Percentiles rank a stretch among this genome's conserved stretches.
These are phyloP conservation scores for Pelagia noctiluca DNA, from an alignment of 30 jellyfish, hydroid and myxozoan genomes.

Conservation along the genomic window DNA sequence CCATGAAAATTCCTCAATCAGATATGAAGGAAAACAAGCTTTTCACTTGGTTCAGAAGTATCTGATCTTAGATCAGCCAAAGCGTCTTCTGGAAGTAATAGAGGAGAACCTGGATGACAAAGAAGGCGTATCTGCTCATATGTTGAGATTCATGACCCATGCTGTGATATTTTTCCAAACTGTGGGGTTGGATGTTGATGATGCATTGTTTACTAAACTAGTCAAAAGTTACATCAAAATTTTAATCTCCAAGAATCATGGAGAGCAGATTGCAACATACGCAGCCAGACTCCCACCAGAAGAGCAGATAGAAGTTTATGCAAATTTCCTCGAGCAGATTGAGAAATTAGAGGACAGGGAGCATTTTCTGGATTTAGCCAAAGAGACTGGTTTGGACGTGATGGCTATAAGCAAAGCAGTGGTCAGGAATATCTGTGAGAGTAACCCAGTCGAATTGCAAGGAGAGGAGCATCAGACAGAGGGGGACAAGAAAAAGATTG, in stretches of 20 bases:
- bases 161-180: constrained; percentile 55
- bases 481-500: constrained; percentile 76
- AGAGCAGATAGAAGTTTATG: constrained; percentile 76
- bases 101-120: constrained; percentile 7
- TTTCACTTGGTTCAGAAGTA: constrained; percentile 69
- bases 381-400: constrained; percentile 80
- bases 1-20: constrained; percentile 55
- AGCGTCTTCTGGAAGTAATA: constrained; percentile 32
- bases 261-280: constrained; percentile 76
- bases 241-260: constrained; percentile 62
- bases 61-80: constrained; percentile 75
- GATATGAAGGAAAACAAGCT: constrained; percentile 64
- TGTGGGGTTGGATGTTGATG: constrained; percentile 54
- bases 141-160: constrained; percentile 62
- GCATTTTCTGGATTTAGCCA: constrained; percentile 62
- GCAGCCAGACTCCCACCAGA: constrained; percentile 85
- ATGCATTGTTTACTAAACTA: constrained; percentile 29
- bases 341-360: constrained; percentile 59
- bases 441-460: constrained; percentile 55
- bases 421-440: constrained; percentile 81
- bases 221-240: constrained; percentile 46
- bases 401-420: constrained; percentile 71
- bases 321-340: constrained; percentile 64
- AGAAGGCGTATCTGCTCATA: constrained; percentile 17
- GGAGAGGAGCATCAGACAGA: constrained; percentile 17